Evolutionary conservation across 2,797 vertebrate species (phyloP), one percentile per base, ranked within the genome.

Genomic region (Microhierax caerulescens): DNA sequence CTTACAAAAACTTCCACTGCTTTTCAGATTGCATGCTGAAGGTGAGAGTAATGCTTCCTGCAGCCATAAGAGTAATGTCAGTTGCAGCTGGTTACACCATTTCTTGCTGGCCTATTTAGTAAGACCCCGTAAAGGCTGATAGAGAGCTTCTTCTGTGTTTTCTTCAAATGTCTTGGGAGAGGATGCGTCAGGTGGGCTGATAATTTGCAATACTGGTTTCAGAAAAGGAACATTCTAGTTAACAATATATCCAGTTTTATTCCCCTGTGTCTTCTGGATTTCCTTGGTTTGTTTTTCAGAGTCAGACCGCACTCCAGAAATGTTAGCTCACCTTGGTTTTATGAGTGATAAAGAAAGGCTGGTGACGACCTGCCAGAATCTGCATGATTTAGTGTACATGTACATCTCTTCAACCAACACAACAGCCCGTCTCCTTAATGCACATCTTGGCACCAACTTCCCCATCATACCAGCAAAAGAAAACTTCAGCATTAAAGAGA

Each of bases 221-320:
- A 86, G 60, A 78, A 91, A 56, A 16, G 3, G 28, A 65, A 41
- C 36, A 30, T 47, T 79, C 54, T 54, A 37, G 12, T 17, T 76
- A 59, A 53, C 73, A 79, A 36, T 41, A 43, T 36, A 39, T 73
- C 48, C 54, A n/a, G 5, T 48, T 93, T 96, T 84, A 48, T 80
- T 94, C 24, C 48, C 8, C 48, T 51, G 1, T 85, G 34, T 28
- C 59, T 95, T 88, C 57, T 87, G 88, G 11, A 51, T 97, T 96
- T 96, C 80, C 53, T 92, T 67, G 61, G 39, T 96, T 97, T 97
- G 41, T 59, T 91, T 98, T 97, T 45, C 90, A 96, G 92, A 83
- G 57, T 53, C 81, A 85, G 54, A 47, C n/a, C 17, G 23, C n/a
- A 65, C 77, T 90, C 43, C 51, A 74, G 78, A 82, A 95, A 93